Conservation (phyloP, 2,888 invertebrate genomes). For the Idaea biselata region DNA sequence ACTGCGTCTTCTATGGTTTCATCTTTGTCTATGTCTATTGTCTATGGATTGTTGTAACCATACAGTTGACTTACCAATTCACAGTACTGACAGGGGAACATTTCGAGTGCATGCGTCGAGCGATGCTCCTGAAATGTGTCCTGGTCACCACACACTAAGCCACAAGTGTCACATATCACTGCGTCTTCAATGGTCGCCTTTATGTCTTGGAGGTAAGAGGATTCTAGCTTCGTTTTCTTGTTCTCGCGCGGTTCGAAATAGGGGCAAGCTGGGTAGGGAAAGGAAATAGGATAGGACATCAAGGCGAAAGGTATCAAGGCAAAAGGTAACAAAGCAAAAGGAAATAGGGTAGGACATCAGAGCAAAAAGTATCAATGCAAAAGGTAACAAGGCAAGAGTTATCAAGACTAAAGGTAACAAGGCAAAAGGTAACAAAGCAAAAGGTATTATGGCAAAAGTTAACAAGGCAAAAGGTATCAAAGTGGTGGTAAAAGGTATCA, state of each 20-base stretch:
- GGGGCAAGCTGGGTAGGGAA: slow-evolving; percentile 55
- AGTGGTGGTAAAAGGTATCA: too few relatives aligned
- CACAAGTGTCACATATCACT: slow-evolving; percentile 67
- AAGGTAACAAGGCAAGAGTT: not conserved
- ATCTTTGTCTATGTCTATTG: too few relatives aligned
- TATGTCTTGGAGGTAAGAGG: slow-evolving; percentile 23
- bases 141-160: slow-evolving; percentile 49
- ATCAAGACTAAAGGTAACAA: too few relatives aligned
- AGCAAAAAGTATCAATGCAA: too few relatives aligned
- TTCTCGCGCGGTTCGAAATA: slow-evolving; percentile 69
- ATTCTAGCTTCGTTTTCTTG: slow-evolving; percentile 48
- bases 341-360: not conserved
- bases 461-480: too few relatives aligned
- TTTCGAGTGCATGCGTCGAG: slow-evolving; percentile 48
- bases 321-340: not conserved
- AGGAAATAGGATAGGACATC: not conserved
- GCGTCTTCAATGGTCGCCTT: slow-evolving; percentile 32
- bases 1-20: too few relatives aligned
- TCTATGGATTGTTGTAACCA: not conserved
- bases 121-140: slow-evolving; percentile 55
- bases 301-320: not conserved
- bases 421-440: too few relatives aligned
- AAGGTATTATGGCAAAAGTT: too few relatives aligned
- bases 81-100: slow-evolving; percentile 63
- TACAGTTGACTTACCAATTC: slow-evolving; percentile 44